Evolutionary conservation across 2,113 vertebrate genomes (phyloP), one percentile per base, ranked within the genome.

Genomic region (Harpagus bidentatus): DNA sequence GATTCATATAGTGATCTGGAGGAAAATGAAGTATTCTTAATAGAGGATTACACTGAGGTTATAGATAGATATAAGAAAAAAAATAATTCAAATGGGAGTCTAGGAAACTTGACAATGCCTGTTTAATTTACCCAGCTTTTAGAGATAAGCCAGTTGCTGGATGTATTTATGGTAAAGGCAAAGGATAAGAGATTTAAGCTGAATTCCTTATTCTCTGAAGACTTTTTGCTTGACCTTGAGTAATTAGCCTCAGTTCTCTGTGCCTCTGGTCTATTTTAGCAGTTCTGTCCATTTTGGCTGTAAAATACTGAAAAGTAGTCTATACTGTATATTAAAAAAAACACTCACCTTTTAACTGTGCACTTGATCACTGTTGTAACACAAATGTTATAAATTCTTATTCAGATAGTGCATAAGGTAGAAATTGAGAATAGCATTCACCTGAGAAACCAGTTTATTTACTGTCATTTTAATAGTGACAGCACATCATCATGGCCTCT

Each of bases 11-110:
- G 83, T 56, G 82, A 90, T 88, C 76, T 74, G n/a, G 55, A 50
- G 72, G 34, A 36, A 95, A 90, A 96, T 9, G 38, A 93, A 69
- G 31, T 52, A 43, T 88, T 96, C 94, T 95, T 84, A 92, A 83
- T 86, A 88, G 88, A 78, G 38, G 59, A 90, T 81, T 94, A 74
- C 59, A 88, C 20, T 77, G 42, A 66, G 18, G 26, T 43, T 96
- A 59, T 67, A 78, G 38, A 53, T 23, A 85, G 48, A 83, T 67
- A 31, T 19, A 72, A 76, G 15, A 47, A 62, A 81, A 81, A 86
- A 89, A 53, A 9, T 13, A n/a, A 93, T 48, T 74, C 84, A 80
- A 62, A 80, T 73, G 50, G 11, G 25, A 95, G 6, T 55, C 42
- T 43, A 87, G 50, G 18, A 90, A 80, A 65, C 16, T 80, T 73